Conservation (phyloP, 2,797 vertebrate species). For the Scyliorhinus canicula region DNA sequence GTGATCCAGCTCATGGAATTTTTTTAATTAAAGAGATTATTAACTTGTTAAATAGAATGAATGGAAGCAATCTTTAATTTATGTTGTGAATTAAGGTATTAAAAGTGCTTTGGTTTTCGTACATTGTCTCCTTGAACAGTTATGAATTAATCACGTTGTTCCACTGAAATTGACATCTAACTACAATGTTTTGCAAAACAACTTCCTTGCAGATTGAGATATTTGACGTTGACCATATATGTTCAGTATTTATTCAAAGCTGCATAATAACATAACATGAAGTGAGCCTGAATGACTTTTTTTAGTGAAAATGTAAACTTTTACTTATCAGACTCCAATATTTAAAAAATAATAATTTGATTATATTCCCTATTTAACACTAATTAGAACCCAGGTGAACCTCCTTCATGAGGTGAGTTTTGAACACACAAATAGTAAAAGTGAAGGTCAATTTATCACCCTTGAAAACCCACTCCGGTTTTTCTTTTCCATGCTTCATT, state of each 20-base stretch:
- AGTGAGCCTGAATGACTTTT: neutral
- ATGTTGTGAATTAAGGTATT: constrained; percentile 55
- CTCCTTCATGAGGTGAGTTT: neutral
- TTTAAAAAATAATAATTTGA: neutral
- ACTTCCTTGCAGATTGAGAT: neutral
- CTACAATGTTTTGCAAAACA: constrained; percentile 51
- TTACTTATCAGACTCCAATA: neutral
- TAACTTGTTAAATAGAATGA: constrained; percentile 40
- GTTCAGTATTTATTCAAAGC: neutral
- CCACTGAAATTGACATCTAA: constrained; percentile 76
- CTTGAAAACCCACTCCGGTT: neutral
- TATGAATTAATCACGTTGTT: constrained; percentile 53
- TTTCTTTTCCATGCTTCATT: neutral
- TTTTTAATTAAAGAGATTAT: constrained; percentile 66
- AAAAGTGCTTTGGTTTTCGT: constrained; percentile 54
- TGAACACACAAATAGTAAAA: neutral
- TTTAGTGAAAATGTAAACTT: neutral
- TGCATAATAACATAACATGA: neutral
- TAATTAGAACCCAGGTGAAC: neutral
- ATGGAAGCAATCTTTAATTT: constrained; percentile 55
- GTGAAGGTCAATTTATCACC: neutral
- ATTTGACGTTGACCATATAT: neutral
- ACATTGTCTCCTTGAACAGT: constrained; percentile 50
- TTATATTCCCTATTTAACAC: neutral
- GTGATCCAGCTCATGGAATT: constrained; percentile 63